Base-by-base conservation (phyloP, 2,888 invertebrate species). In the Drosophila cracens region DNA sequence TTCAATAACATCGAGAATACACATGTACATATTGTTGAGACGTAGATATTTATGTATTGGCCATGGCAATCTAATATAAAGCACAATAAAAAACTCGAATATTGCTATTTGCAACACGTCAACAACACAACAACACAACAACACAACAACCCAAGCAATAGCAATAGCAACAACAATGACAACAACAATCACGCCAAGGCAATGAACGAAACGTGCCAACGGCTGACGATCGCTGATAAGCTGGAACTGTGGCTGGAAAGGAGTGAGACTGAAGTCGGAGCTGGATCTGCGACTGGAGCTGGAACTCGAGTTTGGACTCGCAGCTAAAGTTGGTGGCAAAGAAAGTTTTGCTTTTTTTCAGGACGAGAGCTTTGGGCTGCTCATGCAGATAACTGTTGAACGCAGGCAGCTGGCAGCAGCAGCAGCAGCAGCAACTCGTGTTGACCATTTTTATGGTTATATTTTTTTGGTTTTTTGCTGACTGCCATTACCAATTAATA, bases 181-280 rank as follows among this genome's bases (percentile, higher is more conserved):
- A 70, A 62, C 73, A 78, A 79, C 79, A 82, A 70, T 81, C 69
- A 79, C 71, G 75, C 74, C 85, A 84, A 87, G 85, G 82, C 87
- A 85, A 89, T 89, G 85, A 88, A 87, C 85, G 89, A 85, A 89
- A 89, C 85, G 89, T 89, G 85, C 85, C 85, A 84, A 89, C 87
- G 85, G 81, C 78, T 87, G 82, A 81, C 86, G 89, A 89, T 86
- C 85, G 61, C 64, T 85, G 89, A 85, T 85, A 89, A 87, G 81
- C 64, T 65, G 64, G 62, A 70, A 70, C 54, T 62, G 25, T 64
- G 62, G 70, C 60, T 62, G 70, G 38, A 71, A 68, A 65, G 67
- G 43, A 64, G 70, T 46, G 62, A 21, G 34, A 49, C 18, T 54
- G 43, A 18, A 46, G 43, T 10, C 11, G 54, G 21, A 74, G 63